These are phyloP conservation scores for Dilophus febrilis DNA, from an alignment of 2,888 invertebrate genomes.

Conservation along the genomic window DNA sequence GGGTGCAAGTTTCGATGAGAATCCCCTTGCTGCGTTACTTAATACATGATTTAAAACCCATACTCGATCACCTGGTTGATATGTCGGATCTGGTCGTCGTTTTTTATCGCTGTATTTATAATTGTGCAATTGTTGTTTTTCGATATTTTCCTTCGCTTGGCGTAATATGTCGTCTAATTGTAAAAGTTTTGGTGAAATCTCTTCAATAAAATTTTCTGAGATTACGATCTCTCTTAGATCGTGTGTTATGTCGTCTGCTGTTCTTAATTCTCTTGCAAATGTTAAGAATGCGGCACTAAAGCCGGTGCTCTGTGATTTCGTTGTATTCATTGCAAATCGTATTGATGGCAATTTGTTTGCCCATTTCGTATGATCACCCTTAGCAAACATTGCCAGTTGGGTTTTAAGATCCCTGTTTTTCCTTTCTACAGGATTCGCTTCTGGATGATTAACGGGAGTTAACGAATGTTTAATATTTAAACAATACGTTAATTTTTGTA, in stretches of 20 bases:
- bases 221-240: background rate
- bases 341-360: conserved; percentile 17
- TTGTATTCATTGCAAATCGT: conserved; percentile 24
- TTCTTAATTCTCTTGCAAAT: conserved; percentile 11
- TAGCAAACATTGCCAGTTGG: conserved; percentile 15
- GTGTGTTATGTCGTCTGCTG: background rate
- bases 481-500: conserved; percentile 17
- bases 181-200: background rate
- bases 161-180: background rate
- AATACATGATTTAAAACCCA: conserved; percentile 13
- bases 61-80: conserved; percentile 14
- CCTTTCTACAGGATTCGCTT: conserved; percentile 20
- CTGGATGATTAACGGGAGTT: conserved; percentile 20
- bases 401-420: conserved; percentile 18
- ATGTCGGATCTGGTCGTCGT: conserved; percentile 6
- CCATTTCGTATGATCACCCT: conserved; percentile 17
- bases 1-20: conserved; percentile 17
- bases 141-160: no score
- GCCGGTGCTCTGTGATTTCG: conserved; percentile 16
- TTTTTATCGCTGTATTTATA: background rate
- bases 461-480: conserved; percentile 4
- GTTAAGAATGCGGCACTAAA: conserved; percentile 20
- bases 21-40: conserved; percentile 12
- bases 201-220: background rate
- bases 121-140: no score